Evolutionary conservation across 2,888 invertebrate genomes (phyloP), one percentile per base, ranked within the genome.

Genomic region (Mythimna loreyi): DNA sequence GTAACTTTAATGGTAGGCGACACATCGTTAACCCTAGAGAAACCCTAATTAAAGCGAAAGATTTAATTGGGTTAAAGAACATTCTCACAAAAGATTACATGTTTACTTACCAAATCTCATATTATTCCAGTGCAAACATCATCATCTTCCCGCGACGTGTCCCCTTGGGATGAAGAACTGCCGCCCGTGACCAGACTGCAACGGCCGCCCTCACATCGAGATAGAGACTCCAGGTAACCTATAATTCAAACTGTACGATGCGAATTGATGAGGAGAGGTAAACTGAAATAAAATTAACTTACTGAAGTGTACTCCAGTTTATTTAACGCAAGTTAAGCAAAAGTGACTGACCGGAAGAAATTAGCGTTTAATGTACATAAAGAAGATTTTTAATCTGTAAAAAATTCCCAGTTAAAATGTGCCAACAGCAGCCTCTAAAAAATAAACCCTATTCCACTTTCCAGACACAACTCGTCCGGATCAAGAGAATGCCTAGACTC

Each of bases 81-180:
- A 13, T 30, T 23, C 6, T 25, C 3, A 30, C 13, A 8, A n/a
- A 53, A 30, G 2, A n/a, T 2, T 4, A 55, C 2, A 8, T 40
- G 3, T 23, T n/a, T 16, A 50, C 50, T 25, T 6, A 66, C 5
- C 1, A 16, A 50, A 0, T 43, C 13, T 0, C 2, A 45, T 13
- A 19, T 19, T 47, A 66, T 72, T 81, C 3, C 95, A 91, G 96
- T 96, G 23, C 97, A 97, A 90, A 97, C 97, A 0, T 97, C 97
- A 0, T 97, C 97, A 0, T 97, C 97, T 9, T 97, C 97, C 0
- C 96, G 98, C 0, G 98, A 98, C 88, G 97, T 97, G 28, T 97
- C 98, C 57, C 97, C 98, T 3, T 98, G 98, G 98, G 98, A 98
- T 74, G 97, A 97, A 76, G 98, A 98, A 80, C 94, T 96, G 76